These are phyloP conservation scores for Agriopis leucophaearia DNA, from an alignment of 2,888 invertebrate species.

Conservation along the genomic window DNA sequence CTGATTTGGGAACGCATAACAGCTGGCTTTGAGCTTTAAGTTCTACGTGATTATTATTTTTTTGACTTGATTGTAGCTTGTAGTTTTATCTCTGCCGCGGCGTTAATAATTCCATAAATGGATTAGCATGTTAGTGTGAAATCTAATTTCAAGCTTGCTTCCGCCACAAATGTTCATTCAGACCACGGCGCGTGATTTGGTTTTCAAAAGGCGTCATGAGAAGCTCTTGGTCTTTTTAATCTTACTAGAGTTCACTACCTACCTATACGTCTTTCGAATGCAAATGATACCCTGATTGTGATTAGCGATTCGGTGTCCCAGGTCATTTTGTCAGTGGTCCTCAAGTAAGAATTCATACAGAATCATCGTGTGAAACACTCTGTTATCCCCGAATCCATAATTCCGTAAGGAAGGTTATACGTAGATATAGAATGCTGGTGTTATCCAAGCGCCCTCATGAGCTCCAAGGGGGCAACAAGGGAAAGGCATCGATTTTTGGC, in stretches of 20 bases:
- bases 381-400: constrained; percentile 27
- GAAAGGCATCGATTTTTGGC: constrained; percentile 83
- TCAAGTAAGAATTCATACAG: background rate
- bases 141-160: constrained; percentile 22
- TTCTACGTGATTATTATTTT: background rate
- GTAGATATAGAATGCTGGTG: constrained; percentile 63
- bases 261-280: background rate
- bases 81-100: constrained; percentile 7
- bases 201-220: background rate
- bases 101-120: constrained; percentile 22
- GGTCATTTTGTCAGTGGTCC: background rate
- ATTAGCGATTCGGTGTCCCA: background rate
- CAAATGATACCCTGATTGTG: background rate
- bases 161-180: constrained; percentile 6
- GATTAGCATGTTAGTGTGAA: constrained; percentile 21
- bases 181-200: background rate
- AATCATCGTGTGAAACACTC: constrained; percentile 7
- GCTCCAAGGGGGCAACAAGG: constrained; percentile 72
- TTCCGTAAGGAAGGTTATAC: constrained; percentile 44
- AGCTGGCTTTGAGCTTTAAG: constrained; percentile 2
- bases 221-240: background rate
- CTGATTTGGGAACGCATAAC: constrained; percentile 11
- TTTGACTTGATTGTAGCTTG: constrained; percentile 2
- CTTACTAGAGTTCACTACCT: background rate
- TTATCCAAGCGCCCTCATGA: constrained; percentile 66